These are phyloP conservation scores for Abrostola triplasia DNA, from an alignment of 2,888 invertebrate species.

Conservation along the genomic window DNA sequence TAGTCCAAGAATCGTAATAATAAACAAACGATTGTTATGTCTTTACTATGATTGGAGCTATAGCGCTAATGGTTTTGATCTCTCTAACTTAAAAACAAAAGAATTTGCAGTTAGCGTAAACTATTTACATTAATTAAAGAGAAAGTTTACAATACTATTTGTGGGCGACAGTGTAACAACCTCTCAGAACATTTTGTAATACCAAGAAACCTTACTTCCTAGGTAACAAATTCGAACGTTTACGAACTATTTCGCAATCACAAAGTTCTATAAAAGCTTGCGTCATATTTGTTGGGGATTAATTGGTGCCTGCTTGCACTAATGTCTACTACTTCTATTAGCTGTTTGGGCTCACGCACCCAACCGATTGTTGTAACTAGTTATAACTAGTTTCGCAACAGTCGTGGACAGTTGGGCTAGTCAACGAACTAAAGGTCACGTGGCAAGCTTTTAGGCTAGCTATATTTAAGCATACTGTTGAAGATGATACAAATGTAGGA, in stretches of 20 bases:
- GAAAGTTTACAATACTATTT: conserved; percentile 11
- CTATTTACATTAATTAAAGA: conserved; percentile 1
- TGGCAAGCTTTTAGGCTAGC: background rate
- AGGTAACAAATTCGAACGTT: conserved; percentile 33
- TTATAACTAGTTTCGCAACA: background rate
- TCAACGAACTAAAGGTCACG: background rate
- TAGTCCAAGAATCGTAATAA: no score
- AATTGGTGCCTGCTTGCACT: conserved; percentile 6
- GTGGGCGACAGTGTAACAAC: conserved; percentile 2
- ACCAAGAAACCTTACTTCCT: conserved; percentile 21
- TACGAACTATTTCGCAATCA: conserved; percentile 17
- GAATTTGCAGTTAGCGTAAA: background rate
- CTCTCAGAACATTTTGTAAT: conserved; percentile 32
- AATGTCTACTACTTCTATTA: background rate
- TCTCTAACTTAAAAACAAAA: background rate
- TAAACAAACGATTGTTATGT: no score
- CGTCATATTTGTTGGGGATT: conserved; percentile 15
- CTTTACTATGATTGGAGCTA: no score
- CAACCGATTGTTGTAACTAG: background rate
- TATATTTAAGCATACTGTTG: no score
- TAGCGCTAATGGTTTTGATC: conserved; percentile 4
- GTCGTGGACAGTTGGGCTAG: background rate
- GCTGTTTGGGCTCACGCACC: background rate
- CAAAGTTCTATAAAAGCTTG: conserved; percentile 1
- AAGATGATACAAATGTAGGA: no score